phyloP scores from a whole-genome alignment of 2,113 vertebrate genomes.

The Bungarus multicinctus region DNA sequence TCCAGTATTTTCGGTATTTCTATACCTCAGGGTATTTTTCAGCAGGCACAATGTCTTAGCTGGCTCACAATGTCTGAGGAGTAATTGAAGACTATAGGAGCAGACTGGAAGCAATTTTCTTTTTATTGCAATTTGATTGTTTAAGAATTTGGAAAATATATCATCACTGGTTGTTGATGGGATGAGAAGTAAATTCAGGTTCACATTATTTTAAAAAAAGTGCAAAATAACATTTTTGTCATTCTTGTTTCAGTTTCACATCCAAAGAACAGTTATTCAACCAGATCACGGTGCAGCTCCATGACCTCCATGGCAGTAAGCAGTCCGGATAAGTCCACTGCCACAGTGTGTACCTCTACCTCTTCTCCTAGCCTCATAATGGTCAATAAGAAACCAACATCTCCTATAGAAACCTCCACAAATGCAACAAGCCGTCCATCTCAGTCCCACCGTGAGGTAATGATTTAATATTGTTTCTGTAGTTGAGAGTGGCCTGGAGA shows the following conservation, averaged over 20 bases:
- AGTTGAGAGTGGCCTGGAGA: not conserved
- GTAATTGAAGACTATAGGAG: not conserved
- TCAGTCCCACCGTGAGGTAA: conserved; percentile 80
- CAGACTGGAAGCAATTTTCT: not conserved
- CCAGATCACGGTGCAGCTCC: conserved; percentile 81
- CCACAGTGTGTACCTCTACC: conserved; percentile 60
- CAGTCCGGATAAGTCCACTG: conserved; percentile 35
- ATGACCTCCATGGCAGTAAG: conserved; percentile 65
- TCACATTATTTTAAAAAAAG: not conserved
- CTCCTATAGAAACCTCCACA: conserved; percentile 33
- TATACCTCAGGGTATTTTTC: not conserved
- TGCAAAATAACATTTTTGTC: not conserved
- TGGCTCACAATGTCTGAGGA: not conserved
- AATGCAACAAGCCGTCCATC: conserved; percentile 45
- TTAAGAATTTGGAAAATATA: not conserved
- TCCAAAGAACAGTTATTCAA: conserved; percentile 88
- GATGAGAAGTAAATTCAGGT: not conserved
- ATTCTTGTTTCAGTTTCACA: conserved; percentile 81
- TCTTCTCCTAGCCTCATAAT: conserved; percentile 56
- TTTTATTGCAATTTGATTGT: not conserved
- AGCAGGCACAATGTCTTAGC: not conserved
- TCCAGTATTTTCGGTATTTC: not conserved
- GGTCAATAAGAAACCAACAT: conserved; percentile 48
- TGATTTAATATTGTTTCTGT: not conserved
- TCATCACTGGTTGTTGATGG: not conserved